Evolutionary conservation across 1,140 invertebrate species (phyloP).

Genomic region (Maniola jurtina): DNA sequence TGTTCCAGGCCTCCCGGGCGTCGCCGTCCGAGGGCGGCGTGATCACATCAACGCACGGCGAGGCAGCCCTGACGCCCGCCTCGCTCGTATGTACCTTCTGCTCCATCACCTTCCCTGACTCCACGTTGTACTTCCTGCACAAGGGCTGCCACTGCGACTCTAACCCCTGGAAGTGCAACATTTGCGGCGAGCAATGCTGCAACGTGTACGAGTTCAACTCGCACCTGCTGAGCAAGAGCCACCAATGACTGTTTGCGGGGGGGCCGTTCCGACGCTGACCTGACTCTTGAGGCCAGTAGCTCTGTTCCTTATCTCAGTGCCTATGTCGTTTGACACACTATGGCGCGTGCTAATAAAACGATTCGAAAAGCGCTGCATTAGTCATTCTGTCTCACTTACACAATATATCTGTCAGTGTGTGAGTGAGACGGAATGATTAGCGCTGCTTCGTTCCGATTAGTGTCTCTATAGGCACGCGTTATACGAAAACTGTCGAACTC

Average conservation of each 20-base stretch:
- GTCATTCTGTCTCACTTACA: no score
- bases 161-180: conserved; percentile 98
- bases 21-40: conserved; percentile 83
- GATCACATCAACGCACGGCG: conserved; percentile 82
- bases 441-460: no score
- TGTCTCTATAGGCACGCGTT: no score
- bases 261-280: conserved; percentile 60
- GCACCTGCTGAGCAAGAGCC: conserved; percentile 95
- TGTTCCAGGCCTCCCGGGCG: conserved; percentile 71
- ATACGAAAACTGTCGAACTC: no score
- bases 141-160: conserved; percentile 98
- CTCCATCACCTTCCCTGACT: conserved; percentile 96
- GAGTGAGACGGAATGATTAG: no score
- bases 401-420: no score
- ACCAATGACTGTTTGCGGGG: conserved; percentile 84
- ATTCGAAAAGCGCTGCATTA: no score
- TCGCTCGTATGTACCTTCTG: conserved; percentile 91
- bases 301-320: neutral
- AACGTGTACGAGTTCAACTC: conserved; percentile 98
- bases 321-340: no score
- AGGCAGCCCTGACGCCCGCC: conserved; percentile 67
- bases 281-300: neutral
- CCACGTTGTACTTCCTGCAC: conserved; percentile 97
- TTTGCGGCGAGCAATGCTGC: conserved; percentile 95
- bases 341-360: no score